A percentile compares a stretch with the other conserved stretches of the same genome.
phyloP scores from a whole-genome alignment of 2,113 vertebrate species.

The Pteruthius melanotis region DNA sequence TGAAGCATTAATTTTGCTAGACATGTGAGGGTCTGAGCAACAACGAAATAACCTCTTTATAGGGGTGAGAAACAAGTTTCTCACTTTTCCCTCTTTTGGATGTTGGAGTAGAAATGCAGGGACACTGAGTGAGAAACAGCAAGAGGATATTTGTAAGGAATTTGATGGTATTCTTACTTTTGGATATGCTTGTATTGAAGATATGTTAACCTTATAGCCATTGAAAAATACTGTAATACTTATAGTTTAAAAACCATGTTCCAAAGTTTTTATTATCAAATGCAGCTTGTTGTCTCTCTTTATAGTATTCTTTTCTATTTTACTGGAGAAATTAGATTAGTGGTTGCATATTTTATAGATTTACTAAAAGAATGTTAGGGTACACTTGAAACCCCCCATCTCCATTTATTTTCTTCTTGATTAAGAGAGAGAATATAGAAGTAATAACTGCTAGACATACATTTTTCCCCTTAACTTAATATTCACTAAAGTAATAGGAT shows the following conservation, averaged over 20 bases:
- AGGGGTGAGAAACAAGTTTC: neutral
- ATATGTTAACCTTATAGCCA: neutral
- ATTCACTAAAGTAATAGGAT: neutral
- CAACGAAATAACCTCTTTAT: neutral
- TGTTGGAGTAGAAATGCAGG: neutral
- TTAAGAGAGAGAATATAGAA: neutral
- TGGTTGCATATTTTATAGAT: neutral
- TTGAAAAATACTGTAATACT: neutral
- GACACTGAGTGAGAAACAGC: neutral
- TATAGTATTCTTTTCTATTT: neutral
- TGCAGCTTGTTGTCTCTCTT: neutral
- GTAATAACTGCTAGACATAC: neutral
- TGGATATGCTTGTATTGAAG: neutral
- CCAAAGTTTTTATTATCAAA: neutral
- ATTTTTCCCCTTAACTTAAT: neutral
- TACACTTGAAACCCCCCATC: neutral
- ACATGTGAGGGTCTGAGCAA: neutral
- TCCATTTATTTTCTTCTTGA: neutral
- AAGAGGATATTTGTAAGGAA: neutral
- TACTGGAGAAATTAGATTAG: neutral
- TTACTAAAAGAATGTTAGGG: neutral
- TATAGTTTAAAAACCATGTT: accelerated
- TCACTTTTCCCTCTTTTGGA: neutral
- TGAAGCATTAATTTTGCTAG: neutral
- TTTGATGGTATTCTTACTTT: neutral